Percentiles rank a stretch among this genome's conserved stretches.
Conservation (phyloP, 2,888 invertebrate genomes). For the Dasysyrphus tricinctus region DNA sequence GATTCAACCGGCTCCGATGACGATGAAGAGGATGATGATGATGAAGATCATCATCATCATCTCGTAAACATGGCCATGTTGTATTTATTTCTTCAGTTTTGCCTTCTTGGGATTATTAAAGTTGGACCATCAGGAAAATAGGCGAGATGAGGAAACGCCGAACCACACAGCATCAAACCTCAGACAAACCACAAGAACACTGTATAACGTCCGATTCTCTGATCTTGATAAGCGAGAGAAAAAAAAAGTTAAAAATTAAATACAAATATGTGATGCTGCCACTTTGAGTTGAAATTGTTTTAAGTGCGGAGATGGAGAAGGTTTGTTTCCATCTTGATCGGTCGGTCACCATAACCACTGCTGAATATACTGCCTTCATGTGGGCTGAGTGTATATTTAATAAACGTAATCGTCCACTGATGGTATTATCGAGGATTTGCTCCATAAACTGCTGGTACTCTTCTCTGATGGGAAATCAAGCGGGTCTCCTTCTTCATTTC, state of each 20-base stretch:
- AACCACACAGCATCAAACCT: conserved; percentile 5
- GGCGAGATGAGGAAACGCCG: conserved; percentile 24
- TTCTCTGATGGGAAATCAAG: conserved; percentile 24
- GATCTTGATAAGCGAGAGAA: conserved; percentile 60
- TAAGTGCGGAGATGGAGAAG: conserved; percentile 6
- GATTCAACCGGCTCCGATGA: conserved; percentile 16
- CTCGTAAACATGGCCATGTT: conserved; percentile 36
- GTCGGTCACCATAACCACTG: conserved; percentile 23
- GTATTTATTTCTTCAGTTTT: conserved; percentile 20
- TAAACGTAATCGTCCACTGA: conserved; percentile 9
- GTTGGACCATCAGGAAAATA: neutral
- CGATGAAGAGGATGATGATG: neutral
- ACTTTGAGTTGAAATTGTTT: conserved; percentile 43
- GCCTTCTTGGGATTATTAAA: conserved; percentile 36
- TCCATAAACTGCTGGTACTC: conserved; percentile 29
- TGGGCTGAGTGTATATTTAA: conserved; percentile 48
- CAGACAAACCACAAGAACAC: conserved; percentile 27
- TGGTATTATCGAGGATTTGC: conserved; percentile 33
- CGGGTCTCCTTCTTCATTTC: conserved; percentile 2
- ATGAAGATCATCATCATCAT: conserved; percentile 28
- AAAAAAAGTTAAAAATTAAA: neutral
- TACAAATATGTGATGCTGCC: conserved; percentile 45
- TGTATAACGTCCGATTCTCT: conserved; percentile 46
- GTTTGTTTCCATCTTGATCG: conserved; percentile 30
- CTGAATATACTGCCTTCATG: conserved; percentile 31